Evolutionary conservation across 2,888 invertebrate genomes (phyloP).

Genomic region (Chymomyza caudatula): DNA sequence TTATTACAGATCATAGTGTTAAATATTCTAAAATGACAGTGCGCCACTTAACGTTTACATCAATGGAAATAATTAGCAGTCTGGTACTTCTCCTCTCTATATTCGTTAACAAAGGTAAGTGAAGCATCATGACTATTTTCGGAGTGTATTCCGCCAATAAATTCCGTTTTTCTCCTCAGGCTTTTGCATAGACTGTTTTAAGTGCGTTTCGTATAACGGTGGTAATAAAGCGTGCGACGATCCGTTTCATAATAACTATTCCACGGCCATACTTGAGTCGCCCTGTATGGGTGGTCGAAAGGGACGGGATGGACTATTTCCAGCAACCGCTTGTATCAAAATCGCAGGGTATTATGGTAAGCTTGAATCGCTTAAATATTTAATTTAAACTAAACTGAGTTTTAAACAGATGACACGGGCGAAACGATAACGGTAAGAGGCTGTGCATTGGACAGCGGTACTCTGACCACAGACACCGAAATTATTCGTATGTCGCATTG

Average conservation of each 20-base stretch:
- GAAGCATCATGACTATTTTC: background rate
- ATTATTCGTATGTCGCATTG: constrained; percentile 98
- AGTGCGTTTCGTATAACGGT: constrained; percentile 95
- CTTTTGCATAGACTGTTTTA: constrained; percentile 94
- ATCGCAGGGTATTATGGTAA: constrained; percentile 93
- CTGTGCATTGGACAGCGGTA: constrained; percentile 97
- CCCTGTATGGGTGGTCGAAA: constrained; percentile 97
- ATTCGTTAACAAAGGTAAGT: constrained; percentile 56
- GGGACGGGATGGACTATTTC: constrained; percentile 94
- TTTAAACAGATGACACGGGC: constrained; percentile 84
- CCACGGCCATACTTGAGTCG: constrained; percentile 88
- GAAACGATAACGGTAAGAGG: constrained; percentile 92
- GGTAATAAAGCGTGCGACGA: constrained; percentile 93
- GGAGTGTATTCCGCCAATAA: background rate
- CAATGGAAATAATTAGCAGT: constrained; percentile 54
- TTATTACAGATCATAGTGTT: constrained; percentile 37
- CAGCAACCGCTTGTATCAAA: constrained; percentile 98
- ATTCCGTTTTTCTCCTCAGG: constrained; percentile 74
- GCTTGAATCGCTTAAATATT: constrained; percentile 6
- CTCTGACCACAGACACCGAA: constrained; percentile 96
- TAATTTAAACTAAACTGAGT: background rate
- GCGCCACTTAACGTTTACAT: constrained; percentile 42
- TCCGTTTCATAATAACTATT: constrained; percentile 95
- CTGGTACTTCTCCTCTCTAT: constrained; percentile 47
- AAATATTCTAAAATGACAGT: constrained; percentile 35